Conservation (phyloP, 2,888 invertebrate species). For the Pseudanteris insignis region DNA sequence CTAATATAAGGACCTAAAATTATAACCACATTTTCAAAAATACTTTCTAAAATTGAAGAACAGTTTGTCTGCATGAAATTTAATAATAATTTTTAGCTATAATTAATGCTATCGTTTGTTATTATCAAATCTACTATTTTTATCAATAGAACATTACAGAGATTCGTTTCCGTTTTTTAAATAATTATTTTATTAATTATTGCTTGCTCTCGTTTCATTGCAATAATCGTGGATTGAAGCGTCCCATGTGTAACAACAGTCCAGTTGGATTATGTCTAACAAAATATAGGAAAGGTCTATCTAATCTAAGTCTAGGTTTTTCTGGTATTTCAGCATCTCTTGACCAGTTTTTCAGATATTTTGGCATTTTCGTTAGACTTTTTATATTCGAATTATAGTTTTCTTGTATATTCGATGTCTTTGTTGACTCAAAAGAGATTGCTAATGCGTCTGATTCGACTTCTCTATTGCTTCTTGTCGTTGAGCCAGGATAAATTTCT, state of each 20-base stretch:
- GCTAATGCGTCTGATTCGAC: constrained; percentile 9
- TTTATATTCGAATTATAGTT: constrained; percentile 48
- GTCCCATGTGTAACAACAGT: constrained; percentile 86
- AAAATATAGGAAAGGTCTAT: constrained; percentile 88
- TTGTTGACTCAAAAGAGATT: constrained; percentile 8
- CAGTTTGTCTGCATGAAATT: no score
- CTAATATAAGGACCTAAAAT: no score
- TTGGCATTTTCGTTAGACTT: constrained; percentile 27
- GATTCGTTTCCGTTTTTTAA: constrained; percentile 31
- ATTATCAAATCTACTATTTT: constrained; percentile 37
- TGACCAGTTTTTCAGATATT: constrained; percentile 39
- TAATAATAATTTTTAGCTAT: constrained; percentile 42
- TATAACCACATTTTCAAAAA: no score
- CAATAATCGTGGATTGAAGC: constrained; percentile 77
- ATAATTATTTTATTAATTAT: constrained; percentile 34
- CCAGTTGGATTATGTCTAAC: constrained; percentile 93
- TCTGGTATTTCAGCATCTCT: constrained; percentile 64
- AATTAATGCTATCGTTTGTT: constrained; percentile 48
- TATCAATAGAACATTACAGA: constrained; percentile 33
- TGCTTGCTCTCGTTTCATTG: constrained; percentile 30
- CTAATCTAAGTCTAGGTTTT: constrained; percentile 80
- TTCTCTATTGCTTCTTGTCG: constrained; percentile 63
- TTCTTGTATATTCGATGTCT: constrained; percentile 19
- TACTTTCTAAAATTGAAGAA: no score
- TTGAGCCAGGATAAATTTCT: constrained; percentile 82